Conservation (phyloP, 2,888 invertebrate genomes). For the Cyrtodaria siliqua region DNA sequence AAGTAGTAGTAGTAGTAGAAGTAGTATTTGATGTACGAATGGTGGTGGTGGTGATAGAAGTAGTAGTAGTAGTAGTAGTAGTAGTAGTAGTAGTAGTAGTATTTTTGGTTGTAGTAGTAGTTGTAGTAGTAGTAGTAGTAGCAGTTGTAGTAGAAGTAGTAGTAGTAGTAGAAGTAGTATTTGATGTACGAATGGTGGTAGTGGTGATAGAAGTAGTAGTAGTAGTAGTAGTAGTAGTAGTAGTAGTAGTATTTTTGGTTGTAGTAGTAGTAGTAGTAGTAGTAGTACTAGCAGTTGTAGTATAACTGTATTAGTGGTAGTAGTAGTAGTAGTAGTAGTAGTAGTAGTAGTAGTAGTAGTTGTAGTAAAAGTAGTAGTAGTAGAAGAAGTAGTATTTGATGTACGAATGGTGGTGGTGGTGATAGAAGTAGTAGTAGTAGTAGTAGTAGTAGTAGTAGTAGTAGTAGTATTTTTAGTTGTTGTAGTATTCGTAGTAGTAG, state of each 20-base stretch:
- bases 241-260: not conserved
- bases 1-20: constrained; percentile 1
- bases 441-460: too few relatives aligned
- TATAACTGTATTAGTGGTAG: not conserved
- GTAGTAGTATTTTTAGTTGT: not conserved
- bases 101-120: not conserved
- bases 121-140: constrained; percentile 3
- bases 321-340: too few relatives aligned
- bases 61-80: constrained; percentile 10
- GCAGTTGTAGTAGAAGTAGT: constrained; percentile 2
- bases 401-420: too few relatives aligned
- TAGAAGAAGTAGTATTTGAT: too few relatives aligned
- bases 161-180: constrained; percentile 1
- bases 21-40: not conserved
- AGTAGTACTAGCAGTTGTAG: not conserved
- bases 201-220: not conserved
- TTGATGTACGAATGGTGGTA: not conserved
- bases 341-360: constrained; percentile 1
- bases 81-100: constrained; percentile 6
- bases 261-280: constrained; percentile 3
- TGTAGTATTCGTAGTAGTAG: not conserved
- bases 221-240: constrained; percentile 10
- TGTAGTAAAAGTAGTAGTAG: not conserved
- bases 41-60: not conserved
- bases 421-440: too few relatives aligned